Conservation (phyloP, 2,113 vertebrate genomes). For the Microcebus tavaratra region DNA sequence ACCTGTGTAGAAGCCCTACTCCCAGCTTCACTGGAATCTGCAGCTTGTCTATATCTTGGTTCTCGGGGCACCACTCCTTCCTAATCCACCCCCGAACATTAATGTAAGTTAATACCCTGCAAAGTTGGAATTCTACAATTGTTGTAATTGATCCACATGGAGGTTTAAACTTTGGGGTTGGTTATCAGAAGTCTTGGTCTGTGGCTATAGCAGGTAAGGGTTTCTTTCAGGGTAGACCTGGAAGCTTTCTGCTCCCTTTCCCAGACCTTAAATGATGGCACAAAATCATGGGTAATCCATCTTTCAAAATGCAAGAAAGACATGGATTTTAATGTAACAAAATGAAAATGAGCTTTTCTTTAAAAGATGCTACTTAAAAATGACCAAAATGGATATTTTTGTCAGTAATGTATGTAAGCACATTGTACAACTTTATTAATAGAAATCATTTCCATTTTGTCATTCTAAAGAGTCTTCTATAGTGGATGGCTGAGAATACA, state of each 20-base stretch:
- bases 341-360: background rate
- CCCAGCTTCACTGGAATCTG: background rate
- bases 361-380: background rate
- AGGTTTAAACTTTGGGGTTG: background rate
- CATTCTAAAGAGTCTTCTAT: background rate
- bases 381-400: background rate
- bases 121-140: background rate
- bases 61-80: background rate
- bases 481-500: background rate
- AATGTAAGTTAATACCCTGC: background rate
- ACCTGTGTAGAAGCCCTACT: background rate
- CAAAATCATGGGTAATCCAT: background rate
- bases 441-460: background rate
- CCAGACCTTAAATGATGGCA: background rate
- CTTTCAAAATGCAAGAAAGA: background rate
- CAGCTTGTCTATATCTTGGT: background rate
- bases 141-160: background rate
- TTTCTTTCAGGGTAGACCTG: background rate
- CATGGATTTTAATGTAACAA: background rate
- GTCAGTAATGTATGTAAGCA: background rate
- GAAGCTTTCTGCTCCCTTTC: background rate
- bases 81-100: no score
- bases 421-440: background rate
- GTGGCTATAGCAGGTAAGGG: background rate
- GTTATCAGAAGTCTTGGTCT: background rate